Conservation (phyloP, 2,797 vertebrate genomes). For the Apogon hyalosoma region DNA sequence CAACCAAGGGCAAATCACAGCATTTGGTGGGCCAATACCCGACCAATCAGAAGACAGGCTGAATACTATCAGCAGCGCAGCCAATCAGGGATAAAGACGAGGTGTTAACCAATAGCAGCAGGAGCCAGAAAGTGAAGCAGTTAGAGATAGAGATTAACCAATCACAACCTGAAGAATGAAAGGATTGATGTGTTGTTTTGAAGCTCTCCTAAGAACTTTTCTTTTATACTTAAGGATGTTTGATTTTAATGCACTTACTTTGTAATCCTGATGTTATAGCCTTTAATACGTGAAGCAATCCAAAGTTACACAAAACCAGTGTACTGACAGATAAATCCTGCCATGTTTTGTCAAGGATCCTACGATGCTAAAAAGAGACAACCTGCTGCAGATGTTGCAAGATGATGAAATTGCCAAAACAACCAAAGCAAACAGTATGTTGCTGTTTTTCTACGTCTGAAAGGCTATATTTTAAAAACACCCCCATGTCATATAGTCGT, state of each 20-base stretch:
- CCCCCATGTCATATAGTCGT: background rate
- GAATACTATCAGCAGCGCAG: constrained; percentile 43
- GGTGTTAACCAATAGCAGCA: constrained; percentile 62
- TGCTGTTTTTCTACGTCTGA: constrained; percentile 21
- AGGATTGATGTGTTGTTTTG: constrained; percentile 70
- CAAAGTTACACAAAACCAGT: constrained; percentile 13
- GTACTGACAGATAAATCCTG: constrained; percentile 31
- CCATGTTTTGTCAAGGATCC: constrained; percentile 29
- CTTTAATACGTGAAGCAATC: constrained; percentile 28
- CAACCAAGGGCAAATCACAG: constrained; percentile 64
- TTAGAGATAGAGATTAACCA: constrained; percentile 79
- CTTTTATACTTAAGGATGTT: constrained; percentile 42
- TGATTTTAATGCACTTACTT: constrained; percentile 38
- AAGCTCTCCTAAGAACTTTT: constrained; percentile 56
- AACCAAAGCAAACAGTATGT: constrained; percentile 29
- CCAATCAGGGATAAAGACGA: constrained; percentile 57
- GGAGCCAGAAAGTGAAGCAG: constrained; percentile 58
- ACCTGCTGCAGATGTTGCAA: constrained; percentile 57
- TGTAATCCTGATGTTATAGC: constrained; percentile 44
- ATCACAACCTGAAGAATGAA: constrained; percentile 57
- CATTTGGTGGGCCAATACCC: constrained; percentile 22
- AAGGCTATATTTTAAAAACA: constrained; percentile 8
- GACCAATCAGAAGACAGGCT: constrained; percentile 58
- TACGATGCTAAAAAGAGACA: constrained; percentile 32
- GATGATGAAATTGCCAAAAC: constrained; percentile 67